phyloP scores from a whole-genome alignment of 30 jellyfish, hydroid and myxozoan genomes.

The Aurelia sp. region DNA sequence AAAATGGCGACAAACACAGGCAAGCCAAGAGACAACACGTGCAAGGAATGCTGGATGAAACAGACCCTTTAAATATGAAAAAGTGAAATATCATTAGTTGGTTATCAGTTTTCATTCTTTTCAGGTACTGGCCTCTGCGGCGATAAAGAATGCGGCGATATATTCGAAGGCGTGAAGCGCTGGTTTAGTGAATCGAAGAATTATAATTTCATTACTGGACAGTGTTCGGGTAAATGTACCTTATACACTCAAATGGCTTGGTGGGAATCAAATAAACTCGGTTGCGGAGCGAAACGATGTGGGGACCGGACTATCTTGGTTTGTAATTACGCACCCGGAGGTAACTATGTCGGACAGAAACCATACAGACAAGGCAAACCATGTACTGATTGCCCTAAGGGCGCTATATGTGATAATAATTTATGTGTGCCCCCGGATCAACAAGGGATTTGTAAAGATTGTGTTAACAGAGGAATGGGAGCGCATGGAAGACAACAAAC shows the following conservation, averaged over 20 bases:
- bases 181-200: constrained; percentile 94
- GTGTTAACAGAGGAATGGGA: constrained; percentile 19
- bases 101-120: too few species aligned
- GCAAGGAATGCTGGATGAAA: too few species aligned
- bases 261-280: constrained; percentile 94
- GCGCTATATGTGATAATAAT: constrained; percentile 80
- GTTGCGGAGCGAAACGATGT: constrained; percentile 96
- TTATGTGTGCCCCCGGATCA: constrained; percentile 79
- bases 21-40: too few species aligned
- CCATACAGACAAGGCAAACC: constrained; percentile 91
- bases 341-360: constrained; percentile 94
- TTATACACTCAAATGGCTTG: constrained; percentile 96
- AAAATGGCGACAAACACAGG: too few species aligned
- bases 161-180: constrained; percentile 95
- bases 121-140: constrained; percentile 90
- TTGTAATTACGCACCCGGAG: constrained; percentile 98
- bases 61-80: too few species aligned
- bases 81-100: too few species aligned
- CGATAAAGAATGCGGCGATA: constrained; percentile 96
- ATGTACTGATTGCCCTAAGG: constrained; percentile 90
- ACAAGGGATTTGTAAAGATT: constrained; percentile 42
- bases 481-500: constrained; percentile 19
- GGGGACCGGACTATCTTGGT: constrained; percentile 93
- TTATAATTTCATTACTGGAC: constrained; percentile 75
- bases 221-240: constrained; percentile 95